phyloP scores from a whole-genome alignment of 2,888 invertebrate genomes.

The Megamerina dolium region DNA sequence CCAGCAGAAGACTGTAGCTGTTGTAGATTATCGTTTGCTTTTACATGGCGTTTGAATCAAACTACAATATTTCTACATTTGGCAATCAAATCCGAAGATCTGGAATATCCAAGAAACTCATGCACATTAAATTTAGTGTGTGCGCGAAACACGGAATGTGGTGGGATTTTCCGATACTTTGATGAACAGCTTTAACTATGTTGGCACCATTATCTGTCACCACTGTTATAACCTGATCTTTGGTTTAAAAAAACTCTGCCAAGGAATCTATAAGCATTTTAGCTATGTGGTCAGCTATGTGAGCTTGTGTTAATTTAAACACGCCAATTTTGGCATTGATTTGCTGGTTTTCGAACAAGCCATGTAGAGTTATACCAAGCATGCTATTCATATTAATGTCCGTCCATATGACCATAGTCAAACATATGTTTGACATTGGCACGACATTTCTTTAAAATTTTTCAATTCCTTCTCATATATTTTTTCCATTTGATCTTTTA shows the following conservation, averaged over 20 bases:
- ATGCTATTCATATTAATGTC: no score
- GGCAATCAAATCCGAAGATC: constrained; percentile 4
- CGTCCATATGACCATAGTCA: no score
- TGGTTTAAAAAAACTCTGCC: constrained; percentile 7
- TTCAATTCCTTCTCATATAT: no score
- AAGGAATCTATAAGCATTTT: constrained; percentile 5
- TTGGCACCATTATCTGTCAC: constrained; percentile 13
- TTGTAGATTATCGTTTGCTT: constrained; percentile 10
- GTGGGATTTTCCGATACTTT: constrained; percentile 4
- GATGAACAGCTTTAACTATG: constrained; percentile 12
- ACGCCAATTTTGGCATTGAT: no score
- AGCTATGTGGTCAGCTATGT: no score
- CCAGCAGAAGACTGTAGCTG: constrained; percentile 9
- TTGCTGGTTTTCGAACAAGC: no score
- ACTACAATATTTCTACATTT: constrained; percentile 10
- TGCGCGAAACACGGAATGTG: constrained; percentile 14
- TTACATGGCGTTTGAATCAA: constrained; percentile 15
- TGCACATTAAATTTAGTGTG: constrained; percentile 11
- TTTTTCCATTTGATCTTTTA: no score
- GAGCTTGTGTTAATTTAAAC: no score
- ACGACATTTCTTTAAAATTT: no score
- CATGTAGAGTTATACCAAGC: no score
- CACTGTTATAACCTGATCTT: constrained; percentile 6
- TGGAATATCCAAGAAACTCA: constrained; percentile 4
- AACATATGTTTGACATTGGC: no score